Percentiles rank a stretch among this genome's conserved stretches.
phyloP scores from a whole-genome alignment of 2,888 invertebrate genomes.

The Mamestra brassicae region DNA sequence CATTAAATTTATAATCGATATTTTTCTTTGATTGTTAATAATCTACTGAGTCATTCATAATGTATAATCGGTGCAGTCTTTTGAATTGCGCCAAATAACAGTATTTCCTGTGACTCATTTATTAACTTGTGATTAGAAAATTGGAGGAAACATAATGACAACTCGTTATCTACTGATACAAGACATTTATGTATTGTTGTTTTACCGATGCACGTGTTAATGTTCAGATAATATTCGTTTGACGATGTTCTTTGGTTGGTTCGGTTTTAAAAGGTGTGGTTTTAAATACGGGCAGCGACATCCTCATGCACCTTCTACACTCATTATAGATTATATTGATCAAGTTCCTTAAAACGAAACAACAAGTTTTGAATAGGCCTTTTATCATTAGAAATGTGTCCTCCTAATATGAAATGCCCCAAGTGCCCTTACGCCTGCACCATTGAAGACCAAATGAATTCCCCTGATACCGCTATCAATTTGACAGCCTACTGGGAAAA shows the following conservation, averaged over 20 bases:
- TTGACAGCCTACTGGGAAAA: no score
- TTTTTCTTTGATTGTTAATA: no score
- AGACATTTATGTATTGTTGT: background rate
- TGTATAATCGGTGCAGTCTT: background rate
- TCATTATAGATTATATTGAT: background rate
- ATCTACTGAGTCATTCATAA: background rate
- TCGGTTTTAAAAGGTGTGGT: background rate
- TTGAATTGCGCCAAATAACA: background rate
- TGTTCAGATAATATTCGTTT: background rate
- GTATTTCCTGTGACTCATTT: slow-evolving; percentile 8
- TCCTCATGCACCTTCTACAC: background rate
- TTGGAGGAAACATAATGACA: background rate
- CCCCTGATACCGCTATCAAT: no score
- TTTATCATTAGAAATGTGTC: background rate
- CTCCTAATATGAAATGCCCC: no score
- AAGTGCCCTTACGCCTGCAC: no score
- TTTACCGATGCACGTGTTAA: background rate
- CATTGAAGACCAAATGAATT: no score
- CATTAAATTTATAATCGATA: no score
- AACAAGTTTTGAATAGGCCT: background rate
- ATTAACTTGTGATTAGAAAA: background rate
- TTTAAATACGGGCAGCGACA: background rate
- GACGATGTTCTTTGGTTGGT: background rate
- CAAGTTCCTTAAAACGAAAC: background rate
- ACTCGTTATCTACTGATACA: slow-evolving; percentile 13